phyloP scores from a whole-genome alignment of 2,797 vertebrate species.

The Pseudotriccus pelzelni region DNA sequence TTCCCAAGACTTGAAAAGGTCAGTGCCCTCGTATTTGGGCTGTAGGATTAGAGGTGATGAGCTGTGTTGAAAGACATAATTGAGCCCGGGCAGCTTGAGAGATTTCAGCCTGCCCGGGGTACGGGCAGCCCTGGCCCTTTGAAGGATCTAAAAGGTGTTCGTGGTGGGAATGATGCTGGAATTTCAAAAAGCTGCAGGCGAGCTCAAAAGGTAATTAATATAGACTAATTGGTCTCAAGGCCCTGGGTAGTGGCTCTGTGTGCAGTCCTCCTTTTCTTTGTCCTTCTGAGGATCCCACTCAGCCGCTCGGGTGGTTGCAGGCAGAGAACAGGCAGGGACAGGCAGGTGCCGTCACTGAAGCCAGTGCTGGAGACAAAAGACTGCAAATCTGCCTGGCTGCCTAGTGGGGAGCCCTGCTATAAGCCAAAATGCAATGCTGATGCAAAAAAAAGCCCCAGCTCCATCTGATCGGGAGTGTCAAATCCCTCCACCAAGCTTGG shows the following conservation, averaged over 20 bases:
- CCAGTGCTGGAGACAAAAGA: neutral
- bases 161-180: neutral
- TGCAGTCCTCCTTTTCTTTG: neutral
- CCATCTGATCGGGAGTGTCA: neutral
- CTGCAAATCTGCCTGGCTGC: neutral
- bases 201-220: constrained; percentile 62
- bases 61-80: constrained; percentile 50
- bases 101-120: neutral
- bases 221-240: constrained; percentile 53
- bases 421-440: neutral
- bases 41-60: constrained; percentile 37
- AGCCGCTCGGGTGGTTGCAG: neutral
- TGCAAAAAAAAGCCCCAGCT: neutral
- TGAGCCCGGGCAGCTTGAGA: constrained; percentile 2
- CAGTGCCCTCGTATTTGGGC: constrained; percentile 28
- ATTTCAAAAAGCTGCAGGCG: constrained; percentile 49
- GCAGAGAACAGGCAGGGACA: neutral
- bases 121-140: neutral
- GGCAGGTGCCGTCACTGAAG: neutral
- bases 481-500: neutral
- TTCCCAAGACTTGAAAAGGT: constrained; percentile 53
- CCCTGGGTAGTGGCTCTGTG: neutral
- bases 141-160: constrained; percentile 39
- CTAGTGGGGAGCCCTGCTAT: neutral
- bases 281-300: neutral